Conservation (phyloP, 2,113 vertebrate genomes). For the Morone chrysops region DNA sequence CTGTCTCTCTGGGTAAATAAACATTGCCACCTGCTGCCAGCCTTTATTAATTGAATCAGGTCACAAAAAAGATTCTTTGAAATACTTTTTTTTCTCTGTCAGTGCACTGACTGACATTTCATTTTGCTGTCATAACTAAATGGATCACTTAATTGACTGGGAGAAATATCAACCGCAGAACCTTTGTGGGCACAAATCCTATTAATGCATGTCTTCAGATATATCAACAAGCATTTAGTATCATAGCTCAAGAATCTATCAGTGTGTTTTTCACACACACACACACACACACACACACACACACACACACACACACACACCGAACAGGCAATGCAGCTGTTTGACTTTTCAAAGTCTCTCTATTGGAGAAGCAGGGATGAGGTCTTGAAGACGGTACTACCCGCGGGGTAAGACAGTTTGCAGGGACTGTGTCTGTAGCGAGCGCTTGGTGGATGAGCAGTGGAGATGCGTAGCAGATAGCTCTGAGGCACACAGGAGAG, state of each 20-base stretch:
- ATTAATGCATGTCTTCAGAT: constrained; percentile 31
- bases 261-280: constrained; percentile 22
- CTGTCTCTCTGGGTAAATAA: constrained; percentile 68
- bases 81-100: constrained; percentile 15
- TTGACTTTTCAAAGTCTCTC: constrained; percentile 44
- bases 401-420: constrained; percentile 44
- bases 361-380: constrained; percentile 16
- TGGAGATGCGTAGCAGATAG: constrained; percentile 61
- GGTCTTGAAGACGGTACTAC: constrained; percentile 26
- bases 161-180: constrained; percentile 36
- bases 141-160: constrained; percentile 8
- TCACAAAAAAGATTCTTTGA: constrained; percentile 29
- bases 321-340: constrained; percentile 24
- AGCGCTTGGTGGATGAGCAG: constrained; percentile 51
- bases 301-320: constrained; percentile 6
- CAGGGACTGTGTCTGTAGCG: constrained; percentile 42
- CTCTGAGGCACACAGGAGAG: constrained; percentile 76
- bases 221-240: constrained; percentile 29
- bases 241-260: constrained; percentile 2
- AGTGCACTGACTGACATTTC: constrained; percentile 32
- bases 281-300: constrained; percentile 4
- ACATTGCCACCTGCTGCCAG: constrained; percentile 81
- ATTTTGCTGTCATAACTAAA: constrained; percentile 32
- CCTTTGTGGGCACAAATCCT: constrained; percentile 24
- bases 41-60: constrained; percentile 60